Base-by-base conservation (phyloP, 2,113 vertebrate species). In the Aythya baeri region DNA sequence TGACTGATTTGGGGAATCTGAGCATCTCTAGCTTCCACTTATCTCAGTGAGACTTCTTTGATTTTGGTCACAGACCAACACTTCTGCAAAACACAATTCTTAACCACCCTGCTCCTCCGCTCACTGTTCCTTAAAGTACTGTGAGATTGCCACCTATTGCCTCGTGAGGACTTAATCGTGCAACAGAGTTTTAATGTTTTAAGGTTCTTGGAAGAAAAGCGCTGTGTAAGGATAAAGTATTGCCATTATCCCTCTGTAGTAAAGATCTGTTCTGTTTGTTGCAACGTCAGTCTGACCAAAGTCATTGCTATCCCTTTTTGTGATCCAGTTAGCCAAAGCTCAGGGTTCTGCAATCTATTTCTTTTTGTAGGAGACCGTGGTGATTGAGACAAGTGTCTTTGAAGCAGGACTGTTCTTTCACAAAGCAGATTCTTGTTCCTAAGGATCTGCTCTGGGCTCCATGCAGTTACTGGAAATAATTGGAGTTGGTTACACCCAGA, bases 121-220 rank as follows among this genome's bases (percentile, higher is more conserved):
- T 77, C 52, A 15, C 62, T 50, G 11, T 29, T 87, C 66, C 61
- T 59, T 82, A 72, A 96, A 84, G 88, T 72, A 86, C 31, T 62
- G 44, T 86, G 81, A 86, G 90, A 46, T 96, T 94, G 93, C 76
- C 86, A 96, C 74, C 88, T 93, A 49, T 49, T 49, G 76, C 77
- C 76, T 96, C 32, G 3, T 61, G 80, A 81, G 77, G 43, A 43
- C 38, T 78, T 93, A 68, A 55, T 73, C 71, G 38, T 57, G 74
- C 50, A 79, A 5, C 6, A n/a, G 36, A 87, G 55, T 32, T 92
- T 84, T 62, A 73, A 8, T 59, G 57, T 82, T 85, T 70, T 3
- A 4, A 59, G 58, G 9, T 84, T 92, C 38, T 58, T 73, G 52
- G 54, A 9, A 71, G 38, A 75, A 87, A 88, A 26, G 10, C 67